Evolutionary conservation across 2,113 vertebrate species (phyloP), one percentile per base, ranked within the genome.

Genomic region (Meles meles): DNA sequence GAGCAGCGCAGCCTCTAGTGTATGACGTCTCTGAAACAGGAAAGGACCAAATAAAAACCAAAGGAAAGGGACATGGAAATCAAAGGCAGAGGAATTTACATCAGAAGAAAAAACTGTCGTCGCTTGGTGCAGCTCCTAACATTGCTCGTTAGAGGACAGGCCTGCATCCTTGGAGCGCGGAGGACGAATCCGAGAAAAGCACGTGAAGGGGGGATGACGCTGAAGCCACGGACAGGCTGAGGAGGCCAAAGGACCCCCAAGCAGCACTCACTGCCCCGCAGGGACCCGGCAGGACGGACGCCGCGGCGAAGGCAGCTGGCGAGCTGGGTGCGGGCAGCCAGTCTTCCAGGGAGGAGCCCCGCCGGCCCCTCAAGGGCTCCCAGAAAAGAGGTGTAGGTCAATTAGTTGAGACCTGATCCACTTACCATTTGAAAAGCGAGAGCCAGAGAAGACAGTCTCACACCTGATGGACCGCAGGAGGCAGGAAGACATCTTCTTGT

Each of bases 291-390:
- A 3, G 55, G 11, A 10, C 0, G 5, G 3, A 4, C 7, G 31
- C 0, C 0, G 5, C 25, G 0, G 52, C 0, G 17, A 4, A 14
- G 2, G 6, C 5, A 8, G 23, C 8, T 0, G 34, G 9, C 7
- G 7, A 23, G 11, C 34, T 11, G 4, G 39, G 0, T 0, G 1
- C 17, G 0, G 8, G 39, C 25, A 17, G 55, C 31, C 44, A 18
- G 71, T 25, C 23, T 12, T 23, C 25, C 6, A 1, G 39, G 69
- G 5, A 42, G 37, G 71, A 42, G 37, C 71, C 21, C 0, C 5
- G 12, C n/a, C 21, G 12, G 20, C 20, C 69, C 4, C 34, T 31
- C 27, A 7, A 14, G 15, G 39, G 63, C 57, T 77, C 34, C 29
- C 47, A 5, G 42, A 27, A 20, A 44, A 63, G 39, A 63, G 44